Base-by-base conservation (phyloP, 1,140 invertebrate genomes). In the Meloidogyne exigua region DNA sequence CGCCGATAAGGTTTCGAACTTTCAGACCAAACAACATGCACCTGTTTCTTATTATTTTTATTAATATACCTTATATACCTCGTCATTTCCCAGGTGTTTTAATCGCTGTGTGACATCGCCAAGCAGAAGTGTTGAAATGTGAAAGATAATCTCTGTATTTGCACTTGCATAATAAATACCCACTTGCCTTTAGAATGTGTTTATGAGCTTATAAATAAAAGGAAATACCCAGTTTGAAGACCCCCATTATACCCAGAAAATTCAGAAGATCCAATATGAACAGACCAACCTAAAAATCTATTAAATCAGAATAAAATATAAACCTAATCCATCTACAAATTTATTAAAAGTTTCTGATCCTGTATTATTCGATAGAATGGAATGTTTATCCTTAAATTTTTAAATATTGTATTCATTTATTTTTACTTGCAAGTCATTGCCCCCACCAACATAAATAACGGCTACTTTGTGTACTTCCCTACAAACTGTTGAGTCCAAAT, bases 11-110 rank as follows among this genome's bases (percentile, higher is more conserved):
- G 94, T 71, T 77, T 78, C 87, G 90, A 91, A 62, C 62, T 73
- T 88, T 99, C 96, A 25, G 95, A 97, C 96, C 96, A 99, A 18
- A 99, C 95, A 77, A 99, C 96, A 86, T 99, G 96, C 44, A 98
- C 72, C 72, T 73, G 10, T 13, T 21, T 9, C 4, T 25, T 23
- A 65, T 7, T 25, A n/a, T 13, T 36, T 26, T 64, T 63, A 49
- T 93, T 89, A 39, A 11, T 66, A 42, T 42, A 42, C 63, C 44
- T 62, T 77, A 36, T 76, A n/a, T 63, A 99, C 94, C 89, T 99
- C 96, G 89, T 99, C 96, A 89, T 99, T 99, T 39, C 86, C 86
- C 10, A 87, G 63, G 64, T 87, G 86, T 57, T 84, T 88, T 68
- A 85, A 72, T 66, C 87, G 87, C 49, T 88, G 75, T 25, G 80